These are phyloP conservation scores for Pegea sp. DNA, from an alignment of 23 tunicate genomes.

Conservation along the genomic window DNA sequence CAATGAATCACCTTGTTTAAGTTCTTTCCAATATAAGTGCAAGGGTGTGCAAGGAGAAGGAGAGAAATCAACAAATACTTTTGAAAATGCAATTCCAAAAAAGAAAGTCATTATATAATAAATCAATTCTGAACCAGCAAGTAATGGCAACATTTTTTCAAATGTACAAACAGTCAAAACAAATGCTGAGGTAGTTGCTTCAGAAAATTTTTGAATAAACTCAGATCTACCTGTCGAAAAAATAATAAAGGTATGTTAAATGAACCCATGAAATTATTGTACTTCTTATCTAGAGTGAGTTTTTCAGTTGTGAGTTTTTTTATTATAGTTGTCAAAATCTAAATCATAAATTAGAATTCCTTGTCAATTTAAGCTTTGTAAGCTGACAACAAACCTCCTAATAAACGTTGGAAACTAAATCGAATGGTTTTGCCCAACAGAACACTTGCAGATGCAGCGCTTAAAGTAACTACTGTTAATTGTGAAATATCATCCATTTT, in stretches of 20 bases:
- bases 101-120: background rate
- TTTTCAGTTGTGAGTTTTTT: too few species aligned
- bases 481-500: background rate
- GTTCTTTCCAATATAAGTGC: background rate
- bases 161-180: background rate
- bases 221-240: too few species aligned
- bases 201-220: background rate
- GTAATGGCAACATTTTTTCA: background rate
- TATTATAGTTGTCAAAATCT: too few species aligned
- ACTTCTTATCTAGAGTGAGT: too few species aligned
- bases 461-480: background rate
- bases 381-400: constrained; percentile 1
- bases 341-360: too few species aligned
- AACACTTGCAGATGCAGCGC: background rate
- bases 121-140: background rate
- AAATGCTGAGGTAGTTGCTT: background rate
- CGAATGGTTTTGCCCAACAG: background rate
- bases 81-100: background rate
- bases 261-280: too few species aligned
- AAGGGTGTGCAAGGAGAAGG: constrained; percentile 1
- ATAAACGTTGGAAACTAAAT: background rate
- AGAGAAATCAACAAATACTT: background rate
- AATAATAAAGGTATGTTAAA: too few species aligned
- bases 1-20: background rate
- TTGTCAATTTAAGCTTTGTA: too few species aligned